phyloP scores from a whole-genome alignment of 2,113 vertebrate species.

The Gobiocypris rarus region DNA sequence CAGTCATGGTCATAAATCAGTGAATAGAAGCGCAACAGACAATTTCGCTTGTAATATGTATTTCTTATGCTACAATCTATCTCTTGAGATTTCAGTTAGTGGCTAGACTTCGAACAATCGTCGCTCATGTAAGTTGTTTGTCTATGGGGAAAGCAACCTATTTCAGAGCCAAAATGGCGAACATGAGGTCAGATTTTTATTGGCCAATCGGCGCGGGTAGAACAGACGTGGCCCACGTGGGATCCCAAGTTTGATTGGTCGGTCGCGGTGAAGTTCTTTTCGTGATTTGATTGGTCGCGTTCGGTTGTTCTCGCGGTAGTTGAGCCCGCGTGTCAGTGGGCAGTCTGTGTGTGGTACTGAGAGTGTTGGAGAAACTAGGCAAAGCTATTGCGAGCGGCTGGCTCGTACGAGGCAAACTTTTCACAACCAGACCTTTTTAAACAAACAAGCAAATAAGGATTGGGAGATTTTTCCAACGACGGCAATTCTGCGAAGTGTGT shows the following conservation, averaged over 20 bases:
- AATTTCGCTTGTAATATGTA: conserved; percentile 38
- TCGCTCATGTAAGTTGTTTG: conserved; percentile 77
- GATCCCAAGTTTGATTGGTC: conserved; percentile 72
- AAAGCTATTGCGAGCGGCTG: conserved; percentile 60
- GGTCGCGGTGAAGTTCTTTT: conserved; percentile 57
- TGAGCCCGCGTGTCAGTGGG: conserved; percentile 82
- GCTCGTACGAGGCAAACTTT: conserved; percentile 61
- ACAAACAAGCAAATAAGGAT: conserved; percentile 31
- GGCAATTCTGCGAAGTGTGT: not conserved
- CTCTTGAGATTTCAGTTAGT: conserved; percentile 52
- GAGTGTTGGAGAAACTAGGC: conserved; percentile 70
- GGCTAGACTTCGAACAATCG: conserved; percentile 65
- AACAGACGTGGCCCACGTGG: conserved; percentile 80
- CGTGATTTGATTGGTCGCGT: conserved; percentile 75
- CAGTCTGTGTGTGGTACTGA: conserved; percentile 86
- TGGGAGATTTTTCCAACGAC: conserved; percentile 46
- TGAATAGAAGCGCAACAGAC: not conserved
- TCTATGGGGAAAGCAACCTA: conserved; percentile 66
- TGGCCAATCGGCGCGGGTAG: conserved; percentile 71
- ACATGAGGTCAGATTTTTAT: conserved; percentile 74
- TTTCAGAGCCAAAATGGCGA: conserved; percentile 87
- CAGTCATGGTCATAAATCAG: not conserved
- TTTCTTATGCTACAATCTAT: conserved; percentile 34
- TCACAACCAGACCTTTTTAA: conserved; percentile 42
- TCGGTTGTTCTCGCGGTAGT: conserved; percentile 80